phyloP scores from a whole-genome alignment of 2,797 vertebrate species.

The Sebastes baramenuke region DNA sequence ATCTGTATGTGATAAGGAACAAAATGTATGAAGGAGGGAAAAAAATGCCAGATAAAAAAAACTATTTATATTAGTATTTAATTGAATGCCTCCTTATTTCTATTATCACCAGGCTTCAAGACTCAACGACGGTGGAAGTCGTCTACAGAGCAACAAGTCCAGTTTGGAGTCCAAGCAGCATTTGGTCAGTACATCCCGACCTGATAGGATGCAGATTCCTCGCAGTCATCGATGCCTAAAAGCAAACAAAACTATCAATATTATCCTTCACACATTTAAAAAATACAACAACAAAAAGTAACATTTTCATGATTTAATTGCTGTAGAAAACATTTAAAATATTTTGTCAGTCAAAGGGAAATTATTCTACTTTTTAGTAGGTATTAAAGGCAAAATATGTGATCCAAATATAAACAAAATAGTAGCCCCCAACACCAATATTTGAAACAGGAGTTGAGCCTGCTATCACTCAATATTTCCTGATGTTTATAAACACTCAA shows the following conservation, averaged over 20 bases:
- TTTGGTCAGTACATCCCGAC: neutral
- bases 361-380: neutral
- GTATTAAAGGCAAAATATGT: neutral
- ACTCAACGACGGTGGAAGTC: neutral
- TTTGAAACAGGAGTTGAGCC: neutral
- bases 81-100: neutral
- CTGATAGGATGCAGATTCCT: neutral
- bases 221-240: constrained; percentile 17
- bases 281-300: neutral
- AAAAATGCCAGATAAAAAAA: neutral
- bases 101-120: neutral
- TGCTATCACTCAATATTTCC: neutral
- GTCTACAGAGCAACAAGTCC: constrained; percentile 25
- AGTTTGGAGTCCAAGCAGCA: neutral
- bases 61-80: neutral
- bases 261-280: neutral
- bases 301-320: neutral
- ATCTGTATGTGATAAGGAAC: neutral
- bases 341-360: neutral
- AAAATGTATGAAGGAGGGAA: neutral
- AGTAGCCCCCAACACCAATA: neutral
- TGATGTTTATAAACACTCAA: neutral
- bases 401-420: neutral
- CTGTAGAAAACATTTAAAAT: neutral
- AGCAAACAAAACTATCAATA: constrained; percentile 36